Conservation (phyloP, 2,888 invertebrate genomes). For the Drosophila nr. perissopoda region DNA sequence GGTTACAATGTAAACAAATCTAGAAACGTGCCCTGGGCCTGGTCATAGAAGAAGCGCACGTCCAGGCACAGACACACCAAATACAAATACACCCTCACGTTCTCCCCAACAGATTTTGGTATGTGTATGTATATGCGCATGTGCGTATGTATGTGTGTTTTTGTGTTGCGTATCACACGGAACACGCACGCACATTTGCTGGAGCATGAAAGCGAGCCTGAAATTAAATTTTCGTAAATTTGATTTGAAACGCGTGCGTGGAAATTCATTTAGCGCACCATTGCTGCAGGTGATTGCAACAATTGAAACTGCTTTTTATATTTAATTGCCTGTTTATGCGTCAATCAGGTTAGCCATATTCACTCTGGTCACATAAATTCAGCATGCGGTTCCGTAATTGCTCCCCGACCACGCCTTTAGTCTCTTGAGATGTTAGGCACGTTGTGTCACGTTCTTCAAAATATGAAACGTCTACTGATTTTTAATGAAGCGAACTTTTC, state of each 20-base stretch:
- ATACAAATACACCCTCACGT: slow-evolving; percentile 35
- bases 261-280: slow-evolving; percentile 70
- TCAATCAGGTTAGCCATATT: slow-evolving; percentile 66
- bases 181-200: slow-evolving; percentile 66
- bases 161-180: slow-evolving; percentile 35
- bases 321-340: slow-evolving; percentile 76
- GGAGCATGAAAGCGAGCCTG: slow-evolving; percentile 69
- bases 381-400: slow-evolving; percentile 43
- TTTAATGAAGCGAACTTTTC: slow-evolving; percentile 77
- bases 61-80: slow-evolving; percentile 36
- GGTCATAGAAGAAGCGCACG: slow-evolving; percentile 45
- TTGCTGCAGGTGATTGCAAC: slow-evolving; percentile 50
- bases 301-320: slow-evolving; percentile 50
- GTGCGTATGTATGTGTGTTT: slow-evolving; percentile 9
- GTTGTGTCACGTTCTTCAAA: slow-evolving; percentile 80
- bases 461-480: slow-evolving; percentile 81
- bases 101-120: slow-evolving; percentile 4
- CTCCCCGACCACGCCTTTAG: slow-evolving; percentile 24
- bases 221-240: slow-evolving; percentile 77
- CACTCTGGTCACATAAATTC: slow-evolving; percentile 11
- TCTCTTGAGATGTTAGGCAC: slow-evolving; percentile 66
- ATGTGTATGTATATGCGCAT: neutral
- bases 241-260: slow-evolving; percentile 76
- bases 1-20: slow-evolving; percentile 78
- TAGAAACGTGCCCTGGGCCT: slow-evolving; percentile 67